A percentile compares a stretch with the other conserved stretches of the same genome.
Conservation (phyloP, 92 coral and sea anemone genomes). For the Montipora capitata region DNA sequence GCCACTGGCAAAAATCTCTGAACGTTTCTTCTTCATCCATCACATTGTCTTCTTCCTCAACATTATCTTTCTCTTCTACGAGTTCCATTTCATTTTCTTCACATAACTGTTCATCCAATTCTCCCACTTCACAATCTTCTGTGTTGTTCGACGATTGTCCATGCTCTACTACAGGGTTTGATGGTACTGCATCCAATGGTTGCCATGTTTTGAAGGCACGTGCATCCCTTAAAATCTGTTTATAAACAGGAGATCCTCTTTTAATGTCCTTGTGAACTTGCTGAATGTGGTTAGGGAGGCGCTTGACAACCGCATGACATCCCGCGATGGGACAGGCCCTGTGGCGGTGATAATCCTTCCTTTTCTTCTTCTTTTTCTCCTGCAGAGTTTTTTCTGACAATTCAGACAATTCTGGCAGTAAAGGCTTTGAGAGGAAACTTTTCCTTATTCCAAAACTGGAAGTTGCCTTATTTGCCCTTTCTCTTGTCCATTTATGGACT, state of each 20-base stretch:
- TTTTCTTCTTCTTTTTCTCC: background rate
- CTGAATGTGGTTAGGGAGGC: conserved; percentile 13
- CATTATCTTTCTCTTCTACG: no score
- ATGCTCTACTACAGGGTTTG: no score
- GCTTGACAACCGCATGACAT: conserved; percentile 19
- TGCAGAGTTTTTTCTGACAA: background rate
- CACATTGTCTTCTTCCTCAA: conserved; percentile 8
- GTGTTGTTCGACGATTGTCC: no score
- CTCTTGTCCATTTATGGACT: conserved; percentile 29
- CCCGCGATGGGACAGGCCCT: conserved; percentile 11
- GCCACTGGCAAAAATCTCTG: background rate
- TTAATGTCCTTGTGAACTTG: conserved; percentile 23
- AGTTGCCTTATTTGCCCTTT: background rate
- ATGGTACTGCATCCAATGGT: no score
- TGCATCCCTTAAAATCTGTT: no score
- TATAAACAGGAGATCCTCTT: conserved; percentile 3
- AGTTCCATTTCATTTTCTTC: no score
- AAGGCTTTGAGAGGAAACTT: conserved; percentile 1
- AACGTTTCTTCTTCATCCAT: conserved; percentile 44
- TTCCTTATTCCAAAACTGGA: no score
- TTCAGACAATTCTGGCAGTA: background rate
- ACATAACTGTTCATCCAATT: no score
- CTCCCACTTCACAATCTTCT: no score
- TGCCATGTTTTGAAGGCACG: no score
- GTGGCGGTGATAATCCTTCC: conserved; percentile 19